Base-by-base conservation (phyloP, 2,113 vertebrate species). In the Urocitellus parryii region DNA sequence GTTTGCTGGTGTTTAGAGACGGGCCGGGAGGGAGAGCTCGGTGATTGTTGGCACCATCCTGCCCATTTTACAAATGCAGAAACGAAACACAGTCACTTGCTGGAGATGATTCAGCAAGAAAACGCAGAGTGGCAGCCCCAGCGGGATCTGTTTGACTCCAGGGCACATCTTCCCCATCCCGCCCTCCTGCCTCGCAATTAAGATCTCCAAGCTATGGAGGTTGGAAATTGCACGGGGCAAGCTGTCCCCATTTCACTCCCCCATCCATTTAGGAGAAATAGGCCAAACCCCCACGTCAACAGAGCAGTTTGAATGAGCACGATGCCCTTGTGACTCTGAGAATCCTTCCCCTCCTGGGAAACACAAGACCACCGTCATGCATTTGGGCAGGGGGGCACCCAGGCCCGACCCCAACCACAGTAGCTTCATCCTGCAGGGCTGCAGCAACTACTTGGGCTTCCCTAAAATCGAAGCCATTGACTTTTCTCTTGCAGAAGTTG, bases 391-490 rank as follows among this genome's bases (percentile, higher is more conserved):
- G 0, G 9, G 1, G 77, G 18, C 56, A 4, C 24, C 37, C 51
- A 80, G 34, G 65, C 25, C 5, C 58, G 80, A 29, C 76, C 25
- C 5, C 0, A 0, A 27, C 16, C 39, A 39, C 45, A 32, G 9
- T 37, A 34, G 61, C 24, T 76, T 78, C 48, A 90, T 53, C 80
- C 90, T 5, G 0, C 27, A 39, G 45, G 61, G 68, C n/a, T 72
- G 73, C 56, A 63, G 73, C 81, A 79, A n/a, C 18, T 78, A 82
- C 78, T 74, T 4, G 0, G 51, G 45, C 65, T 73, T 16, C 25
- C 91, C 92, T 86, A 27, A 92, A 82, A 86, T 77, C 65, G 80
- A 61, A 88, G 79, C 56, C 13, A 92, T 73, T 45, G 94, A 65
- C 4, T 94, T 79, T 77, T 72, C 86, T 93, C 27, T 72, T 16